A percentile compares a stretch with the other conserved stretches of the same genome.
phyloP scores from a whole-genome alignment of 1,140 invertebrate genomes.

The Drosophila lacertosa region DNA sequence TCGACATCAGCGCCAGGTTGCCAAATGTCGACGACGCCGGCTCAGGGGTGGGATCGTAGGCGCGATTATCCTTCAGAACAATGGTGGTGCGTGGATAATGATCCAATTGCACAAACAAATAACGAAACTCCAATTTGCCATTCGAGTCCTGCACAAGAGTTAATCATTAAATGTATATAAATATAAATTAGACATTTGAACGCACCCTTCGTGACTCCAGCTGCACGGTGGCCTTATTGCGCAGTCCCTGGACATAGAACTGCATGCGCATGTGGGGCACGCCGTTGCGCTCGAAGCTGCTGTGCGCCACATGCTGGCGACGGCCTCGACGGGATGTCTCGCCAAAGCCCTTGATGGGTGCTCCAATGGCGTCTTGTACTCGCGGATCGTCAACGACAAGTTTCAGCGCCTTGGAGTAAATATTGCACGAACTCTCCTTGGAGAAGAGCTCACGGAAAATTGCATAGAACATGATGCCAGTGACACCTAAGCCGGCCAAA shows the following conservation, averaged over 20 bases:
- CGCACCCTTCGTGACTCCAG: slow-evolving; percentile 93
- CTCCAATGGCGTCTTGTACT: slow-evolving; percentile 90
- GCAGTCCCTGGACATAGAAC: slow-evolving; percentile 94
- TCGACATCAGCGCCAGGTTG: slow-evolving; percentile 62
- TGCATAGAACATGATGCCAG: slow-evolving; percentile 91
- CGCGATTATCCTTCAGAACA: slow-evolving; percentile 90
- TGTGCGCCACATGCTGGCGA: slow-evolving; percentile 89
- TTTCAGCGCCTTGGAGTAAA: slow-evolving; percentile 92
- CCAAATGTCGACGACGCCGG: slow-evolving; percentile 32
- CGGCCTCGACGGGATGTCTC: slow-evolving; percentile 92
- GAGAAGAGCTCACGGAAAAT: slow-evolving; percentile 95
- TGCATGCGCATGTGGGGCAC: slow-evolving; percentile 92
- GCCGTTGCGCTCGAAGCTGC: slow-evolving; percentile 90
- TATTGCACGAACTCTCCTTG: slow-evolving; percentile 92
- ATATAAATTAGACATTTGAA: neutral
- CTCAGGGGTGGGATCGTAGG: slow-evolving; percentile 61
- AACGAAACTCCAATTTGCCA: slow-evolving; percentile 92
- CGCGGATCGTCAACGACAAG: slow-evolving; percentile 88
- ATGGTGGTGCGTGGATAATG: slow-evolving; percentile 89
- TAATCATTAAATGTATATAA: neutral
- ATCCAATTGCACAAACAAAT: slow-evolving; percentile 93
- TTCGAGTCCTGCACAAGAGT: slow-evolving; percentile 88
- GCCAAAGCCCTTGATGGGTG: slow-evolving; percentile 94
- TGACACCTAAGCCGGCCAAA: slow-evolving; percentile 90
- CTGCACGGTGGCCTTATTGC: slow-evolving; percentile 92